Evolutionary conservation across 2,113 vertebrate genomes (phyloP).

Genomic region (Sturnira hondurensis): DNA sequence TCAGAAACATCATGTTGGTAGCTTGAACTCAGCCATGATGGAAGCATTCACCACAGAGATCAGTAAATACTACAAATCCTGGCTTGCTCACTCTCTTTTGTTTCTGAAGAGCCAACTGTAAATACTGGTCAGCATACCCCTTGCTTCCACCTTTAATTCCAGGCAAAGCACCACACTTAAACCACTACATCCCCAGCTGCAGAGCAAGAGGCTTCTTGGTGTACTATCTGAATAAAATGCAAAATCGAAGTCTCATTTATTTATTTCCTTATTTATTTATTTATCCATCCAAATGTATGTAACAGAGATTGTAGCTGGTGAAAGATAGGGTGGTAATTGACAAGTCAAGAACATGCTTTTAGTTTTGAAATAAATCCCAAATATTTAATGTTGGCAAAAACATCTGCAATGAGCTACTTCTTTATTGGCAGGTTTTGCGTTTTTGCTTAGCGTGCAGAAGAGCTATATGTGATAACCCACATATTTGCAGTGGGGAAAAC

Average conservation of each 20-base stretch:
- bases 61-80: background rate
- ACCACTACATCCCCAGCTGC: background rate
- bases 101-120: background rate
- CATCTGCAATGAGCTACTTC: background rate
- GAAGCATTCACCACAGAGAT: background rate
- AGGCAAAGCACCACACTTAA: background rate
- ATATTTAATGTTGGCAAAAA: background rate
- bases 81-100: background rate
- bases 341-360: background rate
- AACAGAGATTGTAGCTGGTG: background rate
- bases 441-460: slow-evolving; percentile 44
- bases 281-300: background rate
- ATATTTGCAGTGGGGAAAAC: background rate
- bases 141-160: background rate
- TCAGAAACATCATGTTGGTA: background rate
- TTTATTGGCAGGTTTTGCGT: background rate
- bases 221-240: background rate
- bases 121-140: background rate
- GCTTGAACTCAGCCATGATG: background rate
- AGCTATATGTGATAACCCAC: background rate
- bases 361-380: background rate
- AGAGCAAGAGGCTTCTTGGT: background rate
- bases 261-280: background rate
- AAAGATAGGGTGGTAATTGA: background rate
- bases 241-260: background rate